phyloP scores from a whole-genome alignment of 2,113 vertebrate species.

The Heterotis niloticus region DNA sequence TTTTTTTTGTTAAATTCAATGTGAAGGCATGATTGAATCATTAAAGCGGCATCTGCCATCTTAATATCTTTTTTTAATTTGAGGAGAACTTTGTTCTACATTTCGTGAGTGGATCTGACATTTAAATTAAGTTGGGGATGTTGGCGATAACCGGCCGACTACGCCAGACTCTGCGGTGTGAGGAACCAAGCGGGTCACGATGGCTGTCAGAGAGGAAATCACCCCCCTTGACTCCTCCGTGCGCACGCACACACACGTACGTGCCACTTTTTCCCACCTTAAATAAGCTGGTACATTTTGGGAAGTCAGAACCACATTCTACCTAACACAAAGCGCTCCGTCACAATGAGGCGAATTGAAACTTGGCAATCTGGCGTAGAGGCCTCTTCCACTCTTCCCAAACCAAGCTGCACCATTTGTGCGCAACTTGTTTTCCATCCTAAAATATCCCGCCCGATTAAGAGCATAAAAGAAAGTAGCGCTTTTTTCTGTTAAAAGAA shows the following conservation, averaged over 20 bases:
- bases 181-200: not conserved
- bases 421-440: not conserved
- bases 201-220: not conserved
- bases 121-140: conserved; percentile 58
- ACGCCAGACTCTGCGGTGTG: conserved; percentile 33
- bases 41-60: conserved; percentile 64
- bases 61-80: conserved; percentile 66
- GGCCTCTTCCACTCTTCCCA: too few species aligned
- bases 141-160: conserved; percentile 46
- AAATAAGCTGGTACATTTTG: too few species aligned
- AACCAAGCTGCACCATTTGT: not conserved
- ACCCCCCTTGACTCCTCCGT: too few species aligned
- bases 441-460: not conserved
- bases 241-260: too few species aligned
- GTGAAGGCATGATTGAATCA: conserved; percentile 61
- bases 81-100: conserved; percentile 46
- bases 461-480: not conserved
- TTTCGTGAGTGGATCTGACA: conserved; percentile 52
- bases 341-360: too few species aligned
- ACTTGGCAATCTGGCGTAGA: too few species aligned
- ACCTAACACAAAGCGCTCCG: too few species aligned
- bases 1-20: conserved; percentile 46
- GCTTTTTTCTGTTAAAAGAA: not conserved
- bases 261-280: too few species aligned
- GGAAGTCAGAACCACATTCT: too few species aligned